Evolutionary conservation across 2,888 invertebrate species (phyloP), one percentile per base, ranked within the genome.

Genomic region (Apamea anceps): DNA sequence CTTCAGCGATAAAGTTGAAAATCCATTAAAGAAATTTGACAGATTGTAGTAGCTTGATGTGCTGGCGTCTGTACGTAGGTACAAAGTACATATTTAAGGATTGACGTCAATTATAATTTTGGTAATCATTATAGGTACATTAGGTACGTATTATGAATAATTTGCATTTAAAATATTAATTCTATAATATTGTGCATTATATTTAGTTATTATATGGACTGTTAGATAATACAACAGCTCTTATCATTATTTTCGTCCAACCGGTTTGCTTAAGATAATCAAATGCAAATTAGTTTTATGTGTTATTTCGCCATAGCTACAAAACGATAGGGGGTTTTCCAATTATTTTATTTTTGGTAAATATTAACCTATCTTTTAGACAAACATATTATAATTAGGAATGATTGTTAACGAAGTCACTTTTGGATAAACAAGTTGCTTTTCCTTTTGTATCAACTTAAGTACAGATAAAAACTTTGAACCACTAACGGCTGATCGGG

Each of bases 31-130:
- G n/a, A n/a, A n/a, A n/a, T n/a, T n/a, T n/a, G n/a, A n/a, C n/a
- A n/a, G n/a, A n/a, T n/a, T n/a, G n/a, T n/a, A n/a, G n/a, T n/a
- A n/a, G n/a, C n/a, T n/a, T n/a, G n/a, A n/a, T n/a, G n/a, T n/a
- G n/a, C n/a, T n/a, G n/a, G n/a, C n/a, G n/a, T n/a, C n/a, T n/a
- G n/a, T 15, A 72, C 25, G 25, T 81, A 71, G 10, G n/a, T 71
- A 60, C 7, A 28, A 57, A 12, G 57, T 28, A 15, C 15, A 8
- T 54, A 42, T 57, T 70, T 37, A 48, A 48, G 45, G 25, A 57
- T 72, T 77, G 68, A 77, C 82, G 82, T 82, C 81, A 82, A 60
- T 63, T 18, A 42, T 54, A 76, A 81, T 81, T 81, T 81, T 25
- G 71, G 60, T 71, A 76, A 72, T 81, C 54, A 81, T 51, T 75